A percentile compares a stretch with the other conserved stretches of the same genome.
These are phyloP conservation scores for Rhingia rostrata DNA, from an alignment of 2,888 invertebrate genomes.

Conservation along the genomic window DNA sequence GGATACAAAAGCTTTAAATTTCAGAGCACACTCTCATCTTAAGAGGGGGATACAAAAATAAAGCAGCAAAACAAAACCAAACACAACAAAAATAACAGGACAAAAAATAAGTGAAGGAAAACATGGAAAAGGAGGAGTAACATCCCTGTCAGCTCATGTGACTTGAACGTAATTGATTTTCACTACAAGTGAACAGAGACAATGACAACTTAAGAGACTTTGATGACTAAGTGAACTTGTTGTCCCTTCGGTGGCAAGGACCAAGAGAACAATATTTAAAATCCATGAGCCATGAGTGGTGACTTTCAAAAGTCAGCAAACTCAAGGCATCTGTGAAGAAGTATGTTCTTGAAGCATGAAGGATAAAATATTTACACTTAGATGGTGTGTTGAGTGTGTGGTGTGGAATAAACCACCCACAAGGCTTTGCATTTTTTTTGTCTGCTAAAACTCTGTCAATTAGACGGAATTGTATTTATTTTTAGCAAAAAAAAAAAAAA, in stretches of 20 bases:
- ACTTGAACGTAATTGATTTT: conserved; percentile 32
- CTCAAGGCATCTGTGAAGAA: background rate
- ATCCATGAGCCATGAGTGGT: conserved; percentile 4
- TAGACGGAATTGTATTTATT: no score
- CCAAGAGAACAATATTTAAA: conserved; percentile 4
- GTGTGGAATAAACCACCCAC: no score
- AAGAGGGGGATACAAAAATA: background rate
- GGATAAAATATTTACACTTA: background rate
- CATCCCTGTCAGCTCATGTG: background rate
- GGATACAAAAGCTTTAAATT: conserved; percentile 1
- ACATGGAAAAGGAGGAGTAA: background rate
- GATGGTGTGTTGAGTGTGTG: no score
- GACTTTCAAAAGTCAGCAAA: conserved; percentile 3
- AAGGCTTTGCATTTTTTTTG: no score
- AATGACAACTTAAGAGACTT: background rate
- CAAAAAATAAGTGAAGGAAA: conserved; percentile 4
- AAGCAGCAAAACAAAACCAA: no score
- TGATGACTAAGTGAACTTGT: conserved; percentile 1
- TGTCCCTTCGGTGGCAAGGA: background rate
- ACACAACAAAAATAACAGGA: background rate
- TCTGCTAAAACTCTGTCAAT: no score
- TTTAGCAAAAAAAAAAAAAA: background rate
- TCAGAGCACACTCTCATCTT: background rate
- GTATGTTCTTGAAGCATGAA: background rate
- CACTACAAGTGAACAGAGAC: conserved; percentile 4